phyloP scores from a whole-genome alignment of 2,797 vertebrate genomes.

The Linurgus olivaceus region DNA sequence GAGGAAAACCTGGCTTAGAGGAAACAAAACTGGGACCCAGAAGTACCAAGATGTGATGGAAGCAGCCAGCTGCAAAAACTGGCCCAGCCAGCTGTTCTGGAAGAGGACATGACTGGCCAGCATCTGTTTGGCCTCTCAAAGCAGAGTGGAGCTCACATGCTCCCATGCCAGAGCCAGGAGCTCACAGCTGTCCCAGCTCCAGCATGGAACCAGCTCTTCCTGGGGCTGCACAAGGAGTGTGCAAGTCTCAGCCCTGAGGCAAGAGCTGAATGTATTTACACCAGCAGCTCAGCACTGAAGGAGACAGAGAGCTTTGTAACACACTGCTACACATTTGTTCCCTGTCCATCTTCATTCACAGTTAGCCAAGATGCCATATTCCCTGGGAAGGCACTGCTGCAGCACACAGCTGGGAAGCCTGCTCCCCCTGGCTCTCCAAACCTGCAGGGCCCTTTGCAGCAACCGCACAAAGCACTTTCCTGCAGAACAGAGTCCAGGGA shows the following conservation, averaged over 20 bases:
- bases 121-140: neutral
- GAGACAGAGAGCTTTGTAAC: neutral
- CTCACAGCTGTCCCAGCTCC: neutral
- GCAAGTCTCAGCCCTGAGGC: neutral
- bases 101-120: neutral
- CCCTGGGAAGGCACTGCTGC: neutral
- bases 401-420: neutral
- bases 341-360: rapidly evolving
- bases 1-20: neutral
- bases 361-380: neutral
- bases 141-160: neutral
- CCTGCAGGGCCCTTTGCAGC: neutral
- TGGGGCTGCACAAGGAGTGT: neutral
- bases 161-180: neutral
- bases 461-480: neutral
- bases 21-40: neutral
- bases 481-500: neutral
- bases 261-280: neutral
- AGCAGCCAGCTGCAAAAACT: neutral
- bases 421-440: neutral
- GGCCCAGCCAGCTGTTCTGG: neutral
- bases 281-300: neutral
- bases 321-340: neutral
- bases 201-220: neutral
- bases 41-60: neutral